A percentile compares a stretch with the other conserved stretches of the same genome.
phyloP scores from a whole-genome alignment of 2,888 invertebrate species.

The Erannis defoliaria region DNA sequence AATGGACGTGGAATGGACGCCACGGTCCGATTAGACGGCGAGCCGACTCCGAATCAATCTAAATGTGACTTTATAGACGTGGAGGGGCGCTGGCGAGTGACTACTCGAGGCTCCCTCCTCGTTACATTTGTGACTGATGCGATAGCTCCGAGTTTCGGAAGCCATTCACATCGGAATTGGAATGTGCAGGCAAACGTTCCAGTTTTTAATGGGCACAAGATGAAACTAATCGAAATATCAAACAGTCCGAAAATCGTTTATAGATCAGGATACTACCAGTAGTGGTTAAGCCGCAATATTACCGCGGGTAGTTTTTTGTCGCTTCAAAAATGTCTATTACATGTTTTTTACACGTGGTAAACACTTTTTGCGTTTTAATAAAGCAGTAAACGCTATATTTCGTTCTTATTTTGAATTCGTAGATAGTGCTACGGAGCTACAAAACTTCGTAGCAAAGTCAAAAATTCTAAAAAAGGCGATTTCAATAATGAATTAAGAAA shows the following conservation, averaged over 20 bases:
- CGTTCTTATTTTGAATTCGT: neutral
- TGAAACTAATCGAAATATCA: neutral
- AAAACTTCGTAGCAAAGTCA: constrained; percentile 1
- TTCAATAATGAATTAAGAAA: too few species aligned
- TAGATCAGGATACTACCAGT: too few species aligned
- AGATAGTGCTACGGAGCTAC: constrained; percentile 5
- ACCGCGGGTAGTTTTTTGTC: too few species aligned
- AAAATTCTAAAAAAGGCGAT: neutral
- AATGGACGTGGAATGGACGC: constrained; percentile 58
- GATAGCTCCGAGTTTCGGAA: constrained; percentile 34
- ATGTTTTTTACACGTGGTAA: too few species aligned
- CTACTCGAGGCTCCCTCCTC: constrained; percentile 31
- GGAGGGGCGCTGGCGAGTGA: constrained; percentile 24
- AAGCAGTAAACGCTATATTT: neutral
- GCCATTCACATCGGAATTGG: constrained; percentile 23
- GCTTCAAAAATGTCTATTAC: too few species aligned
- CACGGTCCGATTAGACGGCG: constrained; percentile 53
- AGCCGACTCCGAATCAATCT: constrained; percentile 43
- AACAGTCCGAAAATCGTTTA: neutral
- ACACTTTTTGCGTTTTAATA: too few species aligned
- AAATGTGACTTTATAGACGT: constrained; percentile 48
- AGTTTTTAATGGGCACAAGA: constrained; percentile 15
- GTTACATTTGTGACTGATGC: constrained; percentile 40
- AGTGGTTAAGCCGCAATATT: too few species aligned
- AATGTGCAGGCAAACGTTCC: constrained; percentile 9